Conservation (phyloP, 2,888 invertebrate species). For the Eupsilia transversa region DNA sequence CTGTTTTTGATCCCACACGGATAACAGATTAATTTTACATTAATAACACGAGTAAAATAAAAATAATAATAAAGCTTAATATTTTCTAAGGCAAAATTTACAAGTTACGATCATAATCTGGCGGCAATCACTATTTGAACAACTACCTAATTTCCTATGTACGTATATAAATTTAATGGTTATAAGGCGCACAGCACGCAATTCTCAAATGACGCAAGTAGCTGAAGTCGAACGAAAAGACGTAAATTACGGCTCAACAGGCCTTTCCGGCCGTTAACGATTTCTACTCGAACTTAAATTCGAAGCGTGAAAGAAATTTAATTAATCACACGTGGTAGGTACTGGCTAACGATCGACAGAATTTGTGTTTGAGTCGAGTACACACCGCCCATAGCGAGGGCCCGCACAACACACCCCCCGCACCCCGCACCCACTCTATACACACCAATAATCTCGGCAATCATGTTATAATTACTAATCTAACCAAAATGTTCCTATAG, state of each 20-base stretch:
- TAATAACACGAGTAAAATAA: slow-evolving; percentile 68
- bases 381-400: slow-evolving; percentile 33
- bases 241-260: slow-evolving; percentile 89
- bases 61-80: slow-evolving; percentile 64
- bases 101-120: slow-evolving; percentile 81
- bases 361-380: slow-evolving; percentile 59
- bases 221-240: slow-evolving; percentile 83
- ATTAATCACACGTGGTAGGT: slow-evolving; percentile 86
- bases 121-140: slow-evolving; percentile 84
- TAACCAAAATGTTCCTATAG: slow-evolving; percentile 51
- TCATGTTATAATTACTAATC: slow-evolving; percentile 54
- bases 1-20: slow-evolving; percentile 64
- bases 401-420: slow-evolving; percentile 33
- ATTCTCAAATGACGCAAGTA: slow-evolving; percentile 86
- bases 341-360: slow-evolving; percentile 66
- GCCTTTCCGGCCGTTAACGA: slow-evolving; percentile 88
- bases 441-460: slow-evolving; percentile 56
- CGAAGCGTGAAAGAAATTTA: slow-evolving; percentile 88
- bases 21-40: slow-evolving; percentile 68
- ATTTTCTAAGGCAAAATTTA: slow-evolving; percentile 76
- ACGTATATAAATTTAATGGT: slow-evolving; percentile 88
- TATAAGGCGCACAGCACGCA: slow-evolving; percentile 85
- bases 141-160: slow-evolving; percentile 87
- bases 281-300: slow-evolving; percentile 85
- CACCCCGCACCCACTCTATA: slow-evolving; percentile 17